Evolutionary conservation across 1,140 invertebrate genomes (phyloP).

Genomic region (Drosophila ogumai): DNA sequence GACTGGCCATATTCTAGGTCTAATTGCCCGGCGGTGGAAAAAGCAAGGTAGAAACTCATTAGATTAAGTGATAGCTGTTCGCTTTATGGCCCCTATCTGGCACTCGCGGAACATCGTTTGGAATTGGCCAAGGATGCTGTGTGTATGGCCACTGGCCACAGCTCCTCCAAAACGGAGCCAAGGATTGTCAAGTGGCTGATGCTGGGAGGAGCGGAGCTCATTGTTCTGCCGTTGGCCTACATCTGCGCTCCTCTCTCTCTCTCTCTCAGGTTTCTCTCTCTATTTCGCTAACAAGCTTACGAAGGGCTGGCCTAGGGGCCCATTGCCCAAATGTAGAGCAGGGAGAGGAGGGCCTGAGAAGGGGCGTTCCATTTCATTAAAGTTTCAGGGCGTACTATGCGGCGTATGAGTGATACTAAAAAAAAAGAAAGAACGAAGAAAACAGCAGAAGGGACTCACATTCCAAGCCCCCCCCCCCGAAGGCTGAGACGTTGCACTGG

Average conservation of each 20-base stretch:
- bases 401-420: slow-evolving; percentile 55
- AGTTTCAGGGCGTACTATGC: slow-evolving; percentile 52
- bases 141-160: slow-evolving; percentile 11
- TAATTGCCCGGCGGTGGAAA: slow-evolving; percentile 32
- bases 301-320: slow-evolving; percentile 22
- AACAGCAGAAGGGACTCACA: slow-evolving; percentile 27
- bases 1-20: slow-evolving; percentile 12
- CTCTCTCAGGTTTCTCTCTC: background rate
- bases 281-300: slow-evolving; percentile 61
- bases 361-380: slow-evolving; percentile 66
- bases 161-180: slow-evolving; percentile 7
- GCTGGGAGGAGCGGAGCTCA: slow-evolving; percentile 3
- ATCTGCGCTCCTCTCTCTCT: background rate
- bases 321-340: slow-evolving; percentile 26
- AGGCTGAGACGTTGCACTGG: background rate
- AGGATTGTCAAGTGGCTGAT: slow-evolving; percentile 32
- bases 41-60: slow-evolving; percentile 33
- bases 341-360: background rate
- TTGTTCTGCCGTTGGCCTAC: slow-evolving; percentile 38
- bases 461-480: background rate
- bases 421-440: slow-evolving; percentile 47
- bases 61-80: slow-evolving; percentile 55
- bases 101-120: slow-evolving; percentile 10
- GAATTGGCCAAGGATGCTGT: slow-evolving; percentile 29
- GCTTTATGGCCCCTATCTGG: slow-evolving; percentile 26